Evolutionary conservation across 2,113 vertebrate species (phyloP).

Genomic region (Platycercus adscitus): DNA sequence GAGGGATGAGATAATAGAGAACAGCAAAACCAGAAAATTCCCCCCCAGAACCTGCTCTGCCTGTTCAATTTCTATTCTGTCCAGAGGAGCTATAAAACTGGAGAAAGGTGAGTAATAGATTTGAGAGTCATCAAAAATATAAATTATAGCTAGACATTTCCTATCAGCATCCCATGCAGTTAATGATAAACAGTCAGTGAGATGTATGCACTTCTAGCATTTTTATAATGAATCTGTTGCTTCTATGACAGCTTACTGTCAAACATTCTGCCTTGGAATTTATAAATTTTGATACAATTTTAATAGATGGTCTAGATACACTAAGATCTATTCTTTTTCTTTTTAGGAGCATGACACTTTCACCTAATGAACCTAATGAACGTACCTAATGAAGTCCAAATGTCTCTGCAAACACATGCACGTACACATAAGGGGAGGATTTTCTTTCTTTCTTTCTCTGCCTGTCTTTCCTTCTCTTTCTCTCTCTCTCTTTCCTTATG

Average conservation of each 20-base stretch:
- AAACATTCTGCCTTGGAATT: slow-evolving; percentile 76
- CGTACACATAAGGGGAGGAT: accelerated
- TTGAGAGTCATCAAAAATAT: slow-evolving; percentile 79
- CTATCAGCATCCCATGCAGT: slow-evolving; percentile 74
- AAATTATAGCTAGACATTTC: slow-evolving; percentile 81
- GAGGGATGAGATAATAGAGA: slow-evolving; percentile 70
- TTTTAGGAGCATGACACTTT: slow-evolving; percentile 24
- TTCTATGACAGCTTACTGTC: slow-evolving; percentile 78
- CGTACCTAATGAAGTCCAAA: neutral
- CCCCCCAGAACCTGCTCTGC: slow-evolving; percentile 63
- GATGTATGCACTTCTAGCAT: slow-evolving; percentile 78
- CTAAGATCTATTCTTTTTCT: slow-evolving; percentile 48
- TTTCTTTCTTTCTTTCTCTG: neutral
- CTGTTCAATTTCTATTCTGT: slow-evolving; percentile 79
- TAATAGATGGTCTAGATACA: slow-evolving; percentile 70
- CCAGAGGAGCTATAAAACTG: slow-evolving; percentile 76
- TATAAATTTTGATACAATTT: slow-evolving; percentile 75
- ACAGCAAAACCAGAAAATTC: slow-evolving; percentile 57
- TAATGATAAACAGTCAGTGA: slow-evolving; percentile 84
- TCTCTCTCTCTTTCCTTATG: neutral
- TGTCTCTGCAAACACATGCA: neutral
- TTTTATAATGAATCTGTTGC: slow-evolving; percentile 81
- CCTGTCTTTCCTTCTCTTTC: neutral
- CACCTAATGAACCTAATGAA: slow-evolving; percentile 12
- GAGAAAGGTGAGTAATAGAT: slow-evolving; percentile 80